Base-by-base conservation (phyloP, 2,797 vertebrate species). In the Garrulus glandarius region DNA sequence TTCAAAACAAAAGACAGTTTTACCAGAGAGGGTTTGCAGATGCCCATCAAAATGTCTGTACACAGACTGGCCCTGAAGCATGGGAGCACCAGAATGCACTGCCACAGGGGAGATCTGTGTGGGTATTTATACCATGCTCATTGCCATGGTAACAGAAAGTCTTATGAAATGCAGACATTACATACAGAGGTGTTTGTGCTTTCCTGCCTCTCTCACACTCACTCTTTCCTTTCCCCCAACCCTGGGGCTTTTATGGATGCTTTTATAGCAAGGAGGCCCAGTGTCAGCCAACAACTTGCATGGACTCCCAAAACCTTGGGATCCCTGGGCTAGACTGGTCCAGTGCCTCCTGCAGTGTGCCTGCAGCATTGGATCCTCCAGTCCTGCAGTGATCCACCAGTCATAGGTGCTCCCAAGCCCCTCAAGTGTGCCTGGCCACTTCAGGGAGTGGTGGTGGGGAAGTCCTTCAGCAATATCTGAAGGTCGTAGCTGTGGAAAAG, bases 131-230 rank as follows among this genome's bases (percentile, higher is more conserved):
- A 90, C 91, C 89, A 47, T 36, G 80, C 63, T 84, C 89, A 84
- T 96, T 49, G 80, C 91, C 81, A 96, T 95, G 96, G 96, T 71
- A 96, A 96, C 96, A 74, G 92, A 90, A 92, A 94, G 29, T 76
- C 93, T 89, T 80, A 84, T 75, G 91, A 95, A 95, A 94, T 80
- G 69, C 82, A 95, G 93, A 84, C 84, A 50, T 96, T 84, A 74
- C 71, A 41, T 77, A 86, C 82, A 92, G 89, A 91, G 89, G 26
- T 90, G 78, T 87, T 74, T 88, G 84, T 88, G 84, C 95, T 76
- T 91, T 77, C 64, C 65, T 67, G 69, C 47, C 53, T 94, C 78
- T 71, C 87, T 91, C 71, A 37, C 60, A 26, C 67, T 94, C 43
- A 24, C 5, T 88, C 57, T 63, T 75, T 94, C 76, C 92, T 76